These are phyloP conservation scores for Petrolisthes manimaculis DNA, from an alignment of 2,888 invertebrate genomes.

Conservation along the genomic window DNA sequence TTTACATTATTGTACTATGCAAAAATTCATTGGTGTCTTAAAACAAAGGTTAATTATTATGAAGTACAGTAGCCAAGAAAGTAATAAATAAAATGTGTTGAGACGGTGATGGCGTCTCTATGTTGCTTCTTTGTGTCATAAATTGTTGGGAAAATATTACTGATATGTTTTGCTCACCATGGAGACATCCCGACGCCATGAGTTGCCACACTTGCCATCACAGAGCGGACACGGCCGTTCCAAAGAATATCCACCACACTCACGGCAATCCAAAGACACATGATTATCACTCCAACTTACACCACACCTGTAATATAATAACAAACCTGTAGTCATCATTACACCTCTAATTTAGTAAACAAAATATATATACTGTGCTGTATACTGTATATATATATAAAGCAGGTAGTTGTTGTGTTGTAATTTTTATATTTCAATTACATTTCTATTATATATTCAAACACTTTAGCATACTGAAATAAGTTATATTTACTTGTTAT, in stretches of 20 bases:
- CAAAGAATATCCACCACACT: slow-evolving; percentile 84
- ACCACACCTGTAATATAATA: slow-evolving; percentile 75
- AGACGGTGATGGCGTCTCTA: not conserved
- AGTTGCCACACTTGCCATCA: slow-evolving; percentile 79
- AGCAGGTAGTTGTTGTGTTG: no score
- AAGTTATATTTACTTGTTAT: no score
- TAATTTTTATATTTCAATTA: no score
- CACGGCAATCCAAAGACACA: slow-evolving; percentile 81
- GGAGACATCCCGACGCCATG: slow-evolving; percentile 83
- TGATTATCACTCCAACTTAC: slow-evolving; percentile 85
- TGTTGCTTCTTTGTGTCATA: not conserved
- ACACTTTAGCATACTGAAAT: no score
- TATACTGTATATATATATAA: no score
- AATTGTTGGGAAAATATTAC: not conserved
- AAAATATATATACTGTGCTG: no score
- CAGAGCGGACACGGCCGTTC: slow-evolving; percentile 82
- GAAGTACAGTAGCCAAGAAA: not conserved
- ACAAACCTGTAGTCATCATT: not conserved
- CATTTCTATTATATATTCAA: no score
- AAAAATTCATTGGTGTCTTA: no score
- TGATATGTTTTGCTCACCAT: slow-evolving; percentile 75
- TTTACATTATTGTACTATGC: no score
- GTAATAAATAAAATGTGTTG: not conserved
- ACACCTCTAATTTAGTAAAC: not conserved
- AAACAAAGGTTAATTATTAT: no score